These are phyloP conservation scores for Cladorhizidae sp. DNA, from an alignment of 37 sponge, comb jelly and placozoan species.

Conservation along the genomic window DNA sequence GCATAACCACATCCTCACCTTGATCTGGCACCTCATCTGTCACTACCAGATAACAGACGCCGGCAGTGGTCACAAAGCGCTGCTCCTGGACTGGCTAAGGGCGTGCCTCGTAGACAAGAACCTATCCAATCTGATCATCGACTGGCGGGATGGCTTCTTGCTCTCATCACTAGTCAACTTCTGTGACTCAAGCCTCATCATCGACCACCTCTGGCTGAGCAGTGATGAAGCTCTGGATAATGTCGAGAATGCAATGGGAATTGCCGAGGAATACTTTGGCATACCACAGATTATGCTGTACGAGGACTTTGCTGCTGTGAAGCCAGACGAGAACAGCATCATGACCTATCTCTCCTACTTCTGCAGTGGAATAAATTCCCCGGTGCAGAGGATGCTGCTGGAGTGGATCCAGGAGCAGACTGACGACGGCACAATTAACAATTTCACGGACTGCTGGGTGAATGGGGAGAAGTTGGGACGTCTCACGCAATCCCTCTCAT, in stretches of 20 bases:
- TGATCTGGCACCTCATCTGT: constrained; percentile 71
- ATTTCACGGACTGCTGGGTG: constrained; percentile 71
- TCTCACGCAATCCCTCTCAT: constrained; percentile 40
- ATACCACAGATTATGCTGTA: constrained; percentile 60
- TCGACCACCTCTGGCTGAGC: constrained; percentile 48
- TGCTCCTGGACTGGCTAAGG: constrained; percentile 69
- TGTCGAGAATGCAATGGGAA: constrained; percentile 48
- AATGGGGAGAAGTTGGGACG: constrained; percentile 68
- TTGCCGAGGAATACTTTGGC: constrained; percentile 71
- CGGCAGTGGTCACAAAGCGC: constrained; percentile 10
- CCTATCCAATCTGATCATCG: constrained; percentile 64
- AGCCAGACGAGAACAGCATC: constrained; percentile 74
- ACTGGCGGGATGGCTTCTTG: constrained; percentile 73
- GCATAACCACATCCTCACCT: constrained; percentile 51
- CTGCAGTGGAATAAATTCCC: constrained; percentile 66
- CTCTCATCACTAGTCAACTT: constrained; percentile 72
- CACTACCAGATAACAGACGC: constrained; percentile 46
- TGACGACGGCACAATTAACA: constrained; percentile 48
- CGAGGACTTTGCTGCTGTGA: constrained; percentile 45
- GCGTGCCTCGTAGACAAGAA: constrained; percentile 45
- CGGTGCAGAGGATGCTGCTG: constrained; percentile 58
- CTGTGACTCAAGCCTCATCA: constrained; percentile 68
- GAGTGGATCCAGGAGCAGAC: constrained; percentile 75
- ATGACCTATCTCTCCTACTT: constrained; percentile 87
- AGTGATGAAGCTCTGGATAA: constrained; percentile 49